Percentiles rank a stretch among this genome's conserved stretches.
phyloP scores from a whole-genome alignment of 92 coral and sea anemone genomes.

The Blastomussa wellsi region DNA sequence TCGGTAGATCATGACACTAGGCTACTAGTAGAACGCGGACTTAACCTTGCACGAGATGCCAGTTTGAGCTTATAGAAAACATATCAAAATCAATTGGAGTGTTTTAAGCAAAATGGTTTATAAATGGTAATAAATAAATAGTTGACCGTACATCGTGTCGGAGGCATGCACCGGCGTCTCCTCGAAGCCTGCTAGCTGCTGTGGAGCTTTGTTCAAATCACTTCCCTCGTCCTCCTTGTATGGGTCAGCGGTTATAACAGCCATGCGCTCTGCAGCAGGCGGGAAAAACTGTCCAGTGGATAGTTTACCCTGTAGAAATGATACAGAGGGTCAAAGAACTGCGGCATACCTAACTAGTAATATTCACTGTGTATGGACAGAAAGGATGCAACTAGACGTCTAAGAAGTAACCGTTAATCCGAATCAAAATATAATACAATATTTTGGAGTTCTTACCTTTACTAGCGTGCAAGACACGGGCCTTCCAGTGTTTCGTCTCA shows the following conservation, averaged over 20 bases:
- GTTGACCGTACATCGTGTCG: conserved; percentile 66
- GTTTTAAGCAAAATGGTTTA: neutral
- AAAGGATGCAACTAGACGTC: neutral
- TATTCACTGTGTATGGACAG: neutral
- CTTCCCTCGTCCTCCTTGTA: conserved; percentile 47
- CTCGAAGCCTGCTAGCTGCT: conserved; percentile 83
- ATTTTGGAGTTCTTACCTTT: conserved; percentile 49
- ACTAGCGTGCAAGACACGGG: conserved; percentile 77
- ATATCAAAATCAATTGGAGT: no score
- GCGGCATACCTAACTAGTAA: neutral
- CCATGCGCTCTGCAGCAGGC: conserved; percentile 75
- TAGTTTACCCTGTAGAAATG: conserved; percentile 56
- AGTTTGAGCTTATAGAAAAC: no score
- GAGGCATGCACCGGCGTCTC: conserved; percentile 88
- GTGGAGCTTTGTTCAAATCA: conserved; percentile 61
- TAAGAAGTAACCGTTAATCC: no score
- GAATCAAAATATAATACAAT: neutral
- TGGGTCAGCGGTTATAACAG: conserved; percentile 74
- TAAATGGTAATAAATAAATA: neutral
- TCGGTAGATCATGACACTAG: no score
- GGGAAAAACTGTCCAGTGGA: conserved; percentile 67
- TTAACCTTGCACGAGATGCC: no score
- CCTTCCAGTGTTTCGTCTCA: conserved; percentile 72
- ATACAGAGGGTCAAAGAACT: neutral
- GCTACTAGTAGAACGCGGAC: no score